Base-by-base conservation (phyloP, 2,888 invertebrate genomes). In the Lobophora halterata region DNA sequence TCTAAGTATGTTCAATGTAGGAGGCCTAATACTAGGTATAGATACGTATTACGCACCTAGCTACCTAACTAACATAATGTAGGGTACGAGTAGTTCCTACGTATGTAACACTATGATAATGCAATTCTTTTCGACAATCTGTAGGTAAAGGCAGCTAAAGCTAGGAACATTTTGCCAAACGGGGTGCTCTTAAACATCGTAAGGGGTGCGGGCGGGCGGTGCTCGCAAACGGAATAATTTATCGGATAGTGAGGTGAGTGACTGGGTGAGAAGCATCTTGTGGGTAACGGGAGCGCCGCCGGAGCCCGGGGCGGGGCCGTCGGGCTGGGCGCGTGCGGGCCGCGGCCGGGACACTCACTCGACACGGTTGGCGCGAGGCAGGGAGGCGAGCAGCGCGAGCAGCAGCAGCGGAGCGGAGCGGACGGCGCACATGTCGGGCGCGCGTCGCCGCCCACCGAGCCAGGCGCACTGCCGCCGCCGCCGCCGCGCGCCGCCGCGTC, bases 321-420 rank as follows among this genome's bases (percentile, higher is more conserved):
- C 11, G 17, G 5, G 25, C 8, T 21, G 6, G 14, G 12, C 10
- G 16, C 7, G 11, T 6, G 5, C 12, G 8, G 19, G 8, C 5
- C 3, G 10, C 6, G 3, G 19, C 12, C 3, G 21, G 11, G 31
- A 27, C 48, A 68, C 68, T 68, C 63, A 68, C 68, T 62, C 65
- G 62, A 69, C 69, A 53, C 62, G 68, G 60, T 59, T 56, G 58
- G 66, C 69, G 58, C 58, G 67, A 58, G 68, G 69, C 61, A 65
- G 50, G 49, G 62, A 59, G 43, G 68, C 64, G 49, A 53, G 65
- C 66, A 69, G 63, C 55, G 69, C 68, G 40, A 67, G 47, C 56
- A 69, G 62, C 57, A 60, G 63, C 58, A 50, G 65, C 58, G 57
- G 61, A 46, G 58, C 58, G 61, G 61, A 38, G 46, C 65, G 58